Conservation (phyloP, 2,888 invertebrate species). For the Pyrgus malvae region DNA sequence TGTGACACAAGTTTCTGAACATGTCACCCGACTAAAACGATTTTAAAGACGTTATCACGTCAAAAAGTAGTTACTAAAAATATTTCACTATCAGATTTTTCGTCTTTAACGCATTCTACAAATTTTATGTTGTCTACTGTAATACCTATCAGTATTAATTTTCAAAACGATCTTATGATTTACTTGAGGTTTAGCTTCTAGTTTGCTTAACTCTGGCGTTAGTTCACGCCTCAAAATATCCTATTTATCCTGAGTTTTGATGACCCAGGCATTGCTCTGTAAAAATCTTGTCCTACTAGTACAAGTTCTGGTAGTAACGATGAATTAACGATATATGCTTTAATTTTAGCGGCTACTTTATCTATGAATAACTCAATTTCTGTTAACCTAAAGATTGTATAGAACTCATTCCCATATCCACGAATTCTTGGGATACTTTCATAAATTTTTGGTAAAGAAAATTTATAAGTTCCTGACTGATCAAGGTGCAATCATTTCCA, state of each 20-base stretch:
- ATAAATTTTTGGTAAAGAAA: not conserved
- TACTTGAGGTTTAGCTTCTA: not conserved
- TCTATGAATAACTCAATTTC: not conserved
- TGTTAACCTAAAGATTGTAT: not conserved
- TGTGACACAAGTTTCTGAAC: too few species aligned
- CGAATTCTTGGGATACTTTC: not conserved
- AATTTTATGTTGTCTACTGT: not conserved
- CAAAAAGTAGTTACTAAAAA: not conserved
- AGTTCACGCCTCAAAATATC: not conserved
- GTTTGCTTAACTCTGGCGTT: not conserved
- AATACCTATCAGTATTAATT: not conserved
- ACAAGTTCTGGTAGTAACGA: not conserved
- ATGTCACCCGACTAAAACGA: too few species aligned
- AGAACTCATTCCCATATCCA: not conserved
- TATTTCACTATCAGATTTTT: not conserved
- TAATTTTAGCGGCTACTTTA: not conserved
- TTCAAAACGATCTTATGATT: not conserved
- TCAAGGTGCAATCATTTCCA: constrained; percentile 5
- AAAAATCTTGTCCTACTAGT: constrained; percentile 1
- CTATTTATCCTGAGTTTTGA: not conserved
- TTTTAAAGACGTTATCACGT: too few species aligned
- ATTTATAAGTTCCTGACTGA: not conserved
- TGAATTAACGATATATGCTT: not conserved
- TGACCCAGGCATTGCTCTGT: not conserved
- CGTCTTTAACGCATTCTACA: not conserved